These are phyloP conservation scores for Anoura caudifer DNA, from an alignment of 2,113 vertebrate species.

Conservation along the genomic window DNA sequence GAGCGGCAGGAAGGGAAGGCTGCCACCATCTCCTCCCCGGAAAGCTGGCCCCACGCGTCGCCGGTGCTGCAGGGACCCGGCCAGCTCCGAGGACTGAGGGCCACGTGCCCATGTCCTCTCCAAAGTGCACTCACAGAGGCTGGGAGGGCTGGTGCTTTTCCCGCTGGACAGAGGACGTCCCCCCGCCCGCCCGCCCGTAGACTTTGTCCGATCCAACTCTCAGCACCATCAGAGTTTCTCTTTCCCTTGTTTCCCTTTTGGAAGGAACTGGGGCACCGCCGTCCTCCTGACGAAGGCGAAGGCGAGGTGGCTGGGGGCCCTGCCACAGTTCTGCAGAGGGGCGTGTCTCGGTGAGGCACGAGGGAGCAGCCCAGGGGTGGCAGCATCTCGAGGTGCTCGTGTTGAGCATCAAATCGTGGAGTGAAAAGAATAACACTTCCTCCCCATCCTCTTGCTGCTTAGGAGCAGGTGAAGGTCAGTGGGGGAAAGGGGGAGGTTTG, in stretches of 20 bases:
- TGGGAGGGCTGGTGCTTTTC: not conserved
- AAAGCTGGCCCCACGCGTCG: not conserved
- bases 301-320: fast-evolving
- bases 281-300: not conserved
- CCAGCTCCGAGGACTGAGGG: fast-evolving
- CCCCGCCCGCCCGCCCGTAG: fast-evolving
- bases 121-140: too few relatives aligned
- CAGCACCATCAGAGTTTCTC: fast-evolving
- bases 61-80: fast-evolving
- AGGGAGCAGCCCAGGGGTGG: fast-evolving
- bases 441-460: not conserved
- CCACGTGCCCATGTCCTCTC: fast-evolving
- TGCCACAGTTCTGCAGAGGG: fast-evolving
- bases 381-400: not conserved
- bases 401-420: not conserved
- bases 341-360: not conserved
- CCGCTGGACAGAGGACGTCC: fast-evolving
- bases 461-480: not conserved
- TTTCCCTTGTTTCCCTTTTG: not conserved
- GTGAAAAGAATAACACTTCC: fast-evolving
- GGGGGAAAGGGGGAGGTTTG: fast-evolving
- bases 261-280: fast-evolving
- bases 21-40: not conserved
- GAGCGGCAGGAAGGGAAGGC: not conserved
- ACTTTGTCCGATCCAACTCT: not conserved